A percentile compares a stretch with the other conserved stretches of the same genome.
Evolutionary conservation across 2,797 vertebrate genomes (phyloP).

Genomic region (Pangasius macronema): DNA sequence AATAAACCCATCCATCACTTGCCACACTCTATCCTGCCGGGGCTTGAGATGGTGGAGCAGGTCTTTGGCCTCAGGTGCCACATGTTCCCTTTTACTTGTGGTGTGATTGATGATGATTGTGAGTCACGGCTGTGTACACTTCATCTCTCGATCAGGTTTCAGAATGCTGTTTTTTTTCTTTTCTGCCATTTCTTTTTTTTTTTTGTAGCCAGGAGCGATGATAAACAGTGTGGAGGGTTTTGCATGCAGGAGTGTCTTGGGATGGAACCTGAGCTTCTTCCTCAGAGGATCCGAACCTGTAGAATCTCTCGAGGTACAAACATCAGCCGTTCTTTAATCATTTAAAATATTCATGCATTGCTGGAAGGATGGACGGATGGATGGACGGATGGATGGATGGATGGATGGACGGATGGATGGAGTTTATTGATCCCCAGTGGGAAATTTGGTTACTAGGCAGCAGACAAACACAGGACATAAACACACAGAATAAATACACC

Average conservation of each 20-base stretch:
- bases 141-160: slow-evolving; percentile 1
- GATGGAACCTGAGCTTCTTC: neutral
- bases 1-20: slow-evolving; percentile 32
- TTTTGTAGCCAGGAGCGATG: neutral
- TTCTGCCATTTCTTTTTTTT: neutral
- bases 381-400: neutral
- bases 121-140: neutral
- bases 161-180: neutral
- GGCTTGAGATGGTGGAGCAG: neutral
- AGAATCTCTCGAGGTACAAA: neutral
- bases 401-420: neutral
- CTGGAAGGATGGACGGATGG: neutral
- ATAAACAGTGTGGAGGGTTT: neutral
- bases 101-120: slow-evolving; percentile 36
- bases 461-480: neutral
- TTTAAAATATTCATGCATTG: no score
- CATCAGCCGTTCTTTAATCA: neutral
- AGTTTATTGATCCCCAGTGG: neutral
- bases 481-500: neutral
- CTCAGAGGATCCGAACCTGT: neutral
- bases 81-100: neutral
- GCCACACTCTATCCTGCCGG: neutral
- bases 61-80: slow-evolving; percentile 17
- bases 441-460: neutral
- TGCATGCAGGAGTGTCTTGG: neutral